Evolutionary conservation across 2,113 vertebrate species (phyloP).

Genomic region (Zapus hudsonius): DNA sequence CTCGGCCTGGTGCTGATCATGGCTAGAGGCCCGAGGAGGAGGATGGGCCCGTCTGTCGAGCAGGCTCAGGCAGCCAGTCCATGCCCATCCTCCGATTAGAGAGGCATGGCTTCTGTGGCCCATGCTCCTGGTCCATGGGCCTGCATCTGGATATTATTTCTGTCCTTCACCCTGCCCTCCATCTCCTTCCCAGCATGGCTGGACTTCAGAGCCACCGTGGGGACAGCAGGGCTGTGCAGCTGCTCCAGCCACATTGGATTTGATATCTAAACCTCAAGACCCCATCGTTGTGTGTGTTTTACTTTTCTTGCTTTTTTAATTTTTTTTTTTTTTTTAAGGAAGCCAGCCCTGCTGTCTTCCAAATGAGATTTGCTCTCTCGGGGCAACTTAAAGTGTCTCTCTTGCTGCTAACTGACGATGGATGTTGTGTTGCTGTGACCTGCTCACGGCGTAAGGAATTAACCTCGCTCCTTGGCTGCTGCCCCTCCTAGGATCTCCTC

Average conservation of each 20-base stretch:
- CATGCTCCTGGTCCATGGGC: no score
- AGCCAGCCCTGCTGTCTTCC: slow-evolving; percentile 60
- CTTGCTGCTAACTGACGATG: slow-evolving; percentile 48
- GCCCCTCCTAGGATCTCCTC: background rate
- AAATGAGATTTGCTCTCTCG: slow-evolving; percentile 64
- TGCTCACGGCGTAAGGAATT: slow-evolving; percentile 14
- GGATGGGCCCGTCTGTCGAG: no score
- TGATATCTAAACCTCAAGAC: background rate
- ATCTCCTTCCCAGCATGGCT: no score
- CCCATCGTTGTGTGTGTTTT: background rate
- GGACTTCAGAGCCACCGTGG: no score
- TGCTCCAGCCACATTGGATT: background rate
- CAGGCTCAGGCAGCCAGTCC: no score
- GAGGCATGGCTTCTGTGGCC: no score
- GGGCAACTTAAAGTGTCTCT: slow-evolving; percentile 24
- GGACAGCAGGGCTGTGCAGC: background rate
- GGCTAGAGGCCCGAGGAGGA: background rate
- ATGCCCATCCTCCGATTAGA: no score
- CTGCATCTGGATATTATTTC: no score
- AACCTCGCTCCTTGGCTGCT: slow-evolving; percentile 21
- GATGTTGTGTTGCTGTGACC: slow-evolving; percentile 41
- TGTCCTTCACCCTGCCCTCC: no score
- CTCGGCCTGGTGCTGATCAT: background rate
- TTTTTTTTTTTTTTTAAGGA: background rate
- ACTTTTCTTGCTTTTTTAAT: background rate